Evolutionary conservation across 2,888 invertebrate genomes (phyloP).

Genomic region (Linhomoeus sp.): DNA sequence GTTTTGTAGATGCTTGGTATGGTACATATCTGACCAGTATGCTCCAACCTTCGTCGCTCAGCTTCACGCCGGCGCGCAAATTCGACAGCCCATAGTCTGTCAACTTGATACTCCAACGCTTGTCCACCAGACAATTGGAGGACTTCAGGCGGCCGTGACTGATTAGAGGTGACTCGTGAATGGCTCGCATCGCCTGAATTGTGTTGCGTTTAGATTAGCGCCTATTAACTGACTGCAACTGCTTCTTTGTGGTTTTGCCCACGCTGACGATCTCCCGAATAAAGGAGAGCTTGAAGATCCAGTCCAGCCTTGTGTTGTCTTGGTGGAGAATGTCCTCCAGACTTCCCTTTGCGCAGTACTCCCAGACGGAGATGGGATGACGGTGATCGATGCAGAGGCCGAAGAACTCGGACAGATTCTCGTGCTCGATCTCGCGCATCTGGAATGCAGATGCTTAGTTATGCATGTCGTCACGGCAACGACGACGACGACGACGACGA

Average conservation of each 20-base stretch:
- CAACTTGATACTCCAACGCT: constrained; percentile 4
- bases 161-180: background rate
- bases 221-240: background rate
- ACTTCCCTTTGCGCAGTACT: constrained; percentile 12
- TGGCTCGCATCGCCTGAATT: constrained; percentile 4
- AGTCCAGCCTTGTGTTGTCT: constrained; percentile 1
- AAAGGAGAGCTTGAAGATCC: constrained; percentile 6
- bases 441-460: background rate
- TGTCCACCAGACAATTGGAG: constrained; percentile 6
- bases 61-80: background rate
- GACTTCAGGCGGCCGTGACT: constrained; percentile 6
- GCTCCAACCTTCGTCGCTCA: background rate
- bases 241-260: too few relatives aligned
- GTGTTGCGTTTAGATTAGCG: too few relatives aligned
- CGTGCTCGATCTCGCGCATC: constrained; percentile 11
- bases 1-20: too few relatives aligned
- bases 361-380: constrained; percentile 15
- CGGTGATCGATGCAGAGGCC: constrained; percentile 17
- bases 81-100: constrained; percentile 4
- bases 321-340: constrained; percentile 5
- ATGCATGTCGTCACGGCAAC: too few relatives aligned
- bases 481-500: too few relatives aligned
- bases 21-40: too few relatives aligned
- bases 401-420: constrained; percentile 19
- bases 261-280: constrained; percentile 3